These are phyloP conservation scores for Tringa solitaria DNA, from an alignment of 2,113 vertebrate genomes.

Conservation along the genomic window DNA sequence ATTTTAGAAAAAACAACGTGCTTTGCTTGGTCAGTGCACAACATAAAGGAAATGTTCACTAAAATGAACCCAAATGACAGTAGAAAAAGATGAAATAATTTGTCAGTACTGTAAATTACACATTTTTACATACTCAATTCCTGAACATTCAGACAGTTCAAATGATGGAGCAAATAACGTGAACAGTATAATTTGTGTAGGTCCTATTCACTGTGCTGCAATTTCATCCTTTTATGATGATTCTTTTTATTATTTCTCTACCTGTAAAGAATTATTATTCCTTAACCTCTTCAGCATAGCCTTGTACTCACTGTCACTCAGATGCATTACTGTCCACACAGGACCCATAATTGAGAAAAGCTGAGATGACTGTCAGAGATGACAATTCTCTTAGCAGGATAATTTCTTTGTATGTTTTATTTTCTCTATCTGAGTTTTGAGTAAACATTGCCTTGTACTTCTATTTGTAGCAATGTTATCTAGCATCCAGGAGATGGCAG, in stretches of 20 bases:
- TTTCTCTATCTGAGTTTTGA: neutral
- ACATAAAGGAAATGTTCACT: neutral
- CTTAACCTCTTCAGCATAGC: neutral
- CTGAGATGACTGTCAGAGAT: neutral
- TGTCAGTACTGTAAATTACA: neutral
- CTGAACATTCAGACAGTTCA: neutral
- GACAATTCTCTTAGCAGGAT: neutral
- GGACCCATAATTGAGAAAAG: too few relatives aligned
- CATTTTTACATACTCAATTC: neutral
- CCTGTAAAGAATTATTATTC: neutral
- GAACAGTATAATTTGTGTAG: neutral
- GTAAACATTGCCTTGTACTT: neutral
- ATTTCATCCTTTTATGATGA: neutral
- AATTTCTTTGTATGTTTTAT: neutral
- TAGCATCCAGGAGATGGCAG: conserved; percentile 54
- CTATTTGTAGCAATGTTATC: neutral
- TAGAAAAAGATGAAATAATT: neutral
- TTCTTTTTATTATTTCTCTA: neutral
- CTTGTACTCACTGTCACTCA: neutral
- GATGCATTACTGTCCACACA: neutral
- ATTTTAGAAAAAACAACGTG: neutral
- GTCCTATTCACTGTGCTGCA: neutral
- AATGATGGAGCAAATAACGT: neutral
- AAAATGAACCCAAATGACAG: neutral
- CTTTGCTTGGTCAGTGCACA: neutral